A percentile compares a stretch with the other conserved stretches of the same genome.
phyloP scores from a whole-genome alignment of 2,888 invertebrate genomes.

The Nemurella pictetii region DNA sequence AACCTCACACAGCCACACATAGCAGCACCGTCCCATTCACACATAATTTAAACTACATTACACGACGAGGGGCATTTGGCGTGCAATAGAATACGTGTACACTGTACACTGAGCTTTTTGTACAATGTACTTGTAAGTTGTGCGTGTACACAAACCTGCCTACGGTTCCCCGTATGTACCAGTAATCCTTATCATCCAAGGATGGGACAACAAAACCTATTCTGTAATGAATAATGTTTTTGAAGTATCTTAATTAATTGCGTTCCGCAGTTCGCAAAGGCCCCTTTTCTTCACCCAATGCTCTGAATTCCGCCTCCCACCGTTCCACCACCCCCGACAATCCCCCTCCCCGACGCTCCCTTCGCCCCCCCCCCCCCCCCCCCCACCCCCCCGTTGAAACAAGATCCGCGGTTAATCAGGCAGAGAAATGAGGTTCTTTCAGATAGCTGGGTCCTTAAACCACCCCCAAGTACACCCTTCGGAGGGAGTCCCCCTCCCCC shows the following conservation, averaged over 20 bases:
- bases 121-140: too few relatives aligned
- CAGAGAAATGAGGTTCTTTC: slow-evolving; percentile 37
- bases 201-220: slow-evolving; percentile 13
- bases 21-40: not conserved
- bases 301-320: not conserved
- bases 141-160: too few relatives aligned
- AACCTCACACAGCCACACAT: not conserved
- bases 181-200: slow-evolving; percentile 14
- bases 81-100: too few relatives aligned
- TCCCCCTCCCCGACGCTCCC: not conserved
- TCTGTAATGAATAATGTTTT: slow-evolving; percentile 41
- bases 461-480: slow-evolving; percentile 12
- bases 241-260: slow-evolving; percentile 42
- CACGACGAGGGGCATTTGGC: not conserved
- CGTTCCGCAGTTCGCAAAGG: not conserved
- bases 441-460: not conserved
- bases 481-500: not conserved
- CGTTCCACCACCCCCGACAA: not conserved
- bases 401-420: slow-evolving; percentile 39
- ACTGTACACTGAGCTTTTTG: too few relatives aligned
- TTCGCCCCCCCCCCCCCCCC: not conserved
- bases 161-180: too few relatives aligned
- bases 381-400: slow-evolving; percentile 27
- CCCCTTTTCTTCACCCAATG: not conserved
- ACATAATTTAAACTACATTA: not conserved